phyloP scores from a whole-genome alignment of 1,140 invertebrate species.

The Philopotamus ludificatus region DNA sequence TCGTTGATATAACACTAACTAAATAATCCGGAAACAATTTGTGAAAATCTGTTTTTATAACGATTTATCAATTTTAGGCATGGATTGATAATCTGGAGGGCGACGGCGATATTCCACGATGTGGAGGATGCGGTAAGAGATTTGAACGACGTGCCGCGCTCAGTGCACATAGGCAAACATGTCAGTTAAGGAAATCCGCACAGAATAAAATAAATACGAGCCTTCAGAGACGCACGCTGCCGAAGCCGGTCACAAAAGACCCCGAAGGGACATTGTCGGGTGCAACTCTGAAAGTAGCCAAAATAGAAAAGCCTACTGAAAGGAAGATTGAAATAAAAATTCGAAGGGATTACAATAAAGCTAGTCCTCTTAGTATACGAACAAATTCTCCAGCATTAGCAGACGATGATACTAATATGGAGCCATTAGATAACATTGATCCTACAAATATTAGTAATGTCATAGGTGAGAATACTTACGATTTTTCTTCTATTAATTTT shows the following conservation, averaged over 20 bases:
- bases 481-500: conserved; percentile 8
- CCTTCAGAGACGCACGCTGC: conserved; percentile 6
- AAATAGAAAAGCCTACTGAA: conserved; percentile 33
- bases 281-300: conserved; percentile 25
- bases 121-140: conserved; percentile 65
- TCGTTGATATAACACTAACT: too few species aligned
- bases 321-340: conserved; percentile 41
- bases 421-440: conserved; percentile 14
- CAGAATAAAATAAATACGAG: conserved; percentile 35
- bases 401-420: conserved; percentile 18
- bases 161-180: conserved; percentile 64
- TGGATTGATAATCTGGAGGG: conserved; percentile 62
- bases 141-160: conserved; percentile 68
- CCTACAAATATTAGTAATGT: not conserved
- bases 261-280: not conserved
- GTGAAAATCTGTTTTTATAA: too few species aligned
- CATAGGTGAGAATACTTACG: conserved; percentile 23
- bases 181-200: conserved; percentile 46
- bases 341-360: conserved; percentile 38
- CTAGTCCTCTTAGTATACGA: conserved; percentile 13
- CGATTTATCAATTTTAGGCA: conserved; percentile 51
- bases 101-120: conserved; percentile 58
- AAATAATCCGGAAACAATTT: too few species aligned
- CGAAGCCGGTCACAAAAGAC: conserved; percentile 14
- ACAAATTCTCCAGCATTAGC: conserved; percentile 23